phyloP scores from a whole-genome alignment of 2,113 vertebrate genomes.

The Amphilophus citrinellus region DNA sequence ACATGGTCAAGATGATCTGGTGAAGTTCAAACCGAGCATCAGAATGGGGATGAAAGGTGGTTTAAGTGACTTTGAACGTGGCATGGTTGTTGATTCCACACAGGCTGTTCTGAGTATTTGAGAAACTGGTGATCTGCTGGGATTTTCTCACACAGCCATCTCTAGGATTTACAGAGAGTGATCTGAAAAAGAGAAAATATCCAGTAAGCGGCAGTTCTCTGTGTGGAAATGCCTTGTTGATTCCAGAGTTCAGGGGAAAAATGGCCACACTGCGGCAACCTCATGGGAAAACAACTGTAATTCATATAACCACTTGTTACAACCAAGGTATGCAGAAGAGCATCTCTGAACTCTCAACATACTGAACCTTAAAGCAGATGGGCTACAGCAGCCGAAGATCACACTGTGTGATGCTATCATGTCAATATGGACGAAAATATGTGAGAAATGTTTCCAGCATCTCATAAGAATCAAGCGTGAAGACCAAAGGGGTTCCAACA shows the following conservation, averaged over 20 bases:
- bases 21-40: too few species aligned
- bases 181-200: neutral
- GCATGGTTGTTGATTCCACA: neutral
- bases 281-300: neutral
- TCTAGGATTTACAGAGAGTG: neutral
- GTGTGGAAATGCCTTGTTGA: neutral
- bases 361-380: neutral
- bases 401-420: too few species aligned
- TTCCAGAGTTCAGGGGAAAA: neutral
- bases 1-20: too few species aligned
- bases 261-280: neutral
- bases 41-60: neutral
- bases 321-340: neutral
- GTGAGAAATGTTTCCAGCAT: too few species aligned
- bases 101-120: neutral
- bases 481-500: too few species aligned
- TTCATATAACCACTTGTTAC: neutral
- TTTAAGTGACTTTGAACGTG: neutral
- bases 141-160: neutral
- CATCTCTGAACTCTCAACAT: neutral
- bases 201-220: neutral
- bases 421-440: too few species aligned
- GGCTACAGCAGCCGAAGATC: neutral
- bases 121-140: neutral
- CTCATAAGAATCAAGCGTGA: too few species aligned